A percentile compares a stretch with the other conserved stretches of the same genome.
Evolutionary conservation across 2,797 vertebrate species (phyloP).

Genomic region (Channallabes apus): DNA sequence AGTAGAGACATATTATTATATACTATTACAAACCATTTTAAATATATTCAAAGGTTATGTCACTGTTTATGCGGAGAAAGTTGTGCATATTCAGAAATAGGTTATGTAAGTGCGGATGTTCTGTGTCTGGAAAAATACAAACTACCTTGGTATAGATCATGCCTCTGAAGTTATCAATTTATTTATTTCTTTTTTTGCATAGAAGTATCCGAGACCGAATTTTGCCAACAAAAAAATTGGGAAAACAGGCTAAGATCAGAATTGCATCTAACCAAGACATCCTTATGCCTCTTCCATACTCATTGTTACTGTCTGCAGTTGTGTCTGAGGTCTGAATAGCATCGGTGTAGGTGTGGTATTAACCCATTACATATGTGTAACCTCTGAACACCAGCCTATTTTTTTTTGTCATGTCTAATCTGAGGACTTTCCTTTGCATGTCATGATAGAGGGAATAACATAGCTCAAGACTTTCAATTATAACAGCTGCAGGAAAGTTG

Average conservation of each 20-base stretch:
- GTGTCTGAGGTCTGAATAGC: background rate
- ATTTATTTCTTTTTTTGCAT: background rate
- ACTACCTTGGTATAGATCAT: background rate
- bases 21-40: background rate
- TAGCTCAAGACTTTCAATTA: slow-evolving; percentile 68
- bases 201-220: background rate
- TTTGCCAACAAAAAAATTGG: background rate
- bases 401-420: slow-evolving; percentile 11
- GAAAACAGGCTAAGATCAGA: background rate
- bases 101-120: too few relatives aligned
- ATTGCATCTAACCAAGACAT: background rate
- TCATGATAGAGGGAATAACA: slow-evolving; percentile 63
- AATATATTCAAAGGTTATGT: background rate
- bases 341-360: background rate
- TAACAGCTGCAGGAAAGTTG: slow-evolving; percentile 60
- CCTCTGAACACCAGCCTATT: background rate
- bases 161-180: background rate
- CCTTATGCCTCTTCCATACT: background rate
- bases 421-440: slow-evolving; percentile 56
- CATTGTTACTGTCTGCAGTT: background rate
- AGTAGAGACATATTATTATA: background rate
- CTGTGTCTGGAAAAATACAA: background rate
- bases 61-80: background rate
- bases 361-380: background rate
- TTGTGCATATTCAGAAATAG: background rate